Conservation (phyloP, 2,888 invertebrate genomes). For the Cheiracanthium punctorium region DNA sequence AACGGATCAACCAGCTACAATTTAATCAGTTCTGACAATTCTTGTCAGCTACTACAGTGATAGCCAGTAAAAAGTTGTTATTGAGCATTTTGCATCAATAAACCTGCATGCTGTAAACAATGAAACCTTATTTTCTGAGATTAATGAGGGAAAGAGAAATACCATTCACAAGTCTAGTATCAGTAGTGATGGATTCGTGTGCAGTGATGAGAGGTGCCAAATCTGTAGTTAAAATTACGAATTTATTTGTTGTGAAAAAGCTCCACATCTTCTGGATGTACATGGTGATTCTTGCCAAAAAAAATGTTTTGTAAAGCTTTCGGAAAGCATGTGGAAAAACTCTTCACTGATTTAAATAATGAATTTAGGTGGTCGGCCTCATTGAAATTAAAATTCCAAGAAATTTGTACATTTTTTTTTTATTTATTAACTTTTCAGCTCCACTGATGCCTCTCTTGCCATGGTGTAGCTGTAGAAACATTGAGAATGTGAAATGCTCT, state of each 20-base stretch:
- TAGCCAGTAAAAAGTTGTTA: too few species aligned
- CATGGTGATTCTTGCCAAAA: neutral
- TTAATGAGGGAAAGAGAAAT: too few species aligned
- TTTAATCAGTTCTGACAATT: too few species aligned
- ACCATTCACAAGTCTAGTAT: too few species aligned
- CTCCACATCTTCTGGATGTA: constrained; percentile 1
- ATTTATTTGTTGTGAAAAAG: neutral
- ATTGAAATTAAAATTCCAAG: neutral
- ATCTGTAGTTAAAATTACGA: neutral
- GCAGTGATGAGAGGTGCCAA: too few species aligned
- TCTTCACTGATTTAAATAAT: neutral
- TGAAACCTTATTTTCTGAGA: too few species aligned
- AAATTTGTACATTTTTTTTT: neutral
- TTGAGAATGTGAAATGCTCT: neutral
- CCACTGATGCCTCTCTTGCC: neutral
- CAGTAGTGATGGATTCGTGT: too few species aligned
- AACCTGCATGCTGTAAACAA: too few species aligned
- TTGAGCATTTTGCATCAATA: too few species aligned
- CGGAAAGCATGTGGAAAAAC: neutral
- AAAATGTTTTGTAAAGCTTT: neutral
- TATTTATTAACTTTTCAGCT: neutral
- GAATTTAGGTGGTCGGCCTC: neutral
- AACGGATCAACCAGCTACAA: neutral
- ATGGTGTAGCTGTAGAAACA: constrained; percentile 2
- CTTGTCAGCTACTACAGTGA: too few species aligned